phyloP scores from a whole-genome alignment of 2,113 vertebrate species.

The Ailuropoda melanoleuca region DNA sequence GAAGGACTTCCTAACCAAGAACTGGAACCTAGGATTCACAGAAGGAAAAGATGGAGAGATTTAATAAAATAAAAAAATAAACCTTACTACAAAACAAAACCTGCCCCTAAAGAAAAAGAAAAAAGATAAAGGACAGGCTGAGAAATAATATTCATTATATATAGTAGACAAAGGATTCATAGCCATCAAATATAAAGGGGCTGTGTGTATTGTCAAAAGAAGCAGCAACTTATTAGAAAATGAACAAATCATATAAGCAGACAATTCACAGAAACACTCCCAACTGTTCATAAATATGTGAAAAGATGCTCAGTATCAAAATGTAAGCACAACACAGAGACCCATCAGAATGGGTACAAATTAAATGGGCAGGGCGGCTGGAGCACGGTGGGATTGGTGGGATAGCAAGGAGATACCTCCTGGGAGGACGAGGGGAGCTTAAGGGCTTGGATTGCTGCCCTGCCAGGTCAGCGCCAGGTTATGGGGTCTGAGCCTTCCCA shows the following conservation, averaged over 20 bases:
- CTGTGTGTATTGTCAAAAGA: neutral
- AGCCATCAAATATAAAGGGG: neutral
- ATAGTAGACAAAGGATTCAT: neutral
- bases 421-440: too few species aligned
- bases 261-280: neutral
- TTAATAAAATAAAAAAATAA: neutral
- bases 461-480: fast-evolving
- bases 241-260: neutral
- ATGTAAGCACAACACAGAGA: neutral
- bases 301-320: neutral
- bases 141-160: neutral
- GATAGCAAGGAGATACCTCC: neutral
- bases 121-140: neutral
- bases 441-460: neutral
- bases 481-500: neutral
- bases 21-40: neutral
- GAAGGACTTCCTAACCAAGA: neutral
- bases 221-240: neutral
- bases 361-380: neutral
- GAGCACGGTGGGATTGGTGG: neutral
- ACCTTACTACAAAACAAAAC: neutral
- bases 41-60: neutral
- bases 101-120: neutral
- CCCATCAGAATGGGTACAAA: neutral
- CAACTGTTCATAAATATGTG: neutral